Evolutionary conservation across 1,140 invertebrate species (phyloP).

Genomic region (Phocides pigmalion): DNA sequence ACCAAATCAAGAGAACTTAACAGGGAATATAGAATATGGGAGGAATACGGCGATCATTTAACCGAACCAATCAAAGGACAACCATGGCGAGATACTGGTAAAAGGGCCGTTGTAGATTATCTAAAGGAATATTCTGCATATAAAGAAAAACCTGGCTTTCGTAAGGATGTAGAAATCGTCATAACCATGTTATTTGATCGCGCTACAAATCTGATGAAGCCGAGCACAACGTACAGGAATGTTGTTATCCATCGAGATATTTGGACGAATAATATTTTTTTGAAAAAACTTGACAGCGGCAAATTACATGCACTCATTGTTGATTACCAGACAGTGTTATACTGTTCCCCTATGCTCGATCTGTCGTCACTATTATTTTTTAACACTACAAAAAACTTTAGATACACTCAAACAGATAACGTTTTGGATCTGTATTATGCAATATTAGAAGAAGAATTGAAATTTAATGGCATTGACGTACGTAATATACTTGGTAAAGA

Average conservation of each 20-base stretch:
- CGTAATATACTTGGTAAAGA: conserved; percentile 56
- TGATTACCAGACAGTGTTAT: conserved; percentile 86
- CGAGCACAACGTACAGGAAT: conserved; percentile 82
- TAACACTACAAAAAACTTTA: conserved; percentile 75
- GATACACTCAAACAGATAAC: conserved; percentile 57
- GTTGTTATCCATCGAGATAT: conserved; percentile 85
- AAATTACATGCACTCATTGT: conserved; percentile 80
- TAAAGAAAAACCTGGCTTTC: conserved; percentile 49
- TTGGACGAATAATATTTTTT: conserved; percentile 87
- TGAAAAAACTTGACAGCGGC: conserved; percentile 80
- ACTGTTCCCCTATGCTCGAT: conserved; percentile 81
- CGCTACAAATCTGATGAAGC: conserved; percentile 75
- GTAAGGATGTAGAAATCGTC: conserved; percentile 40
- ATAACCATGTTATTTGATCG: conserved; percentile 65
- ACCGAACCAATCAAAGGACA: conserved; percentile 57
- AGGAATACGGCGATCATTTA: conserved; percentile 83
- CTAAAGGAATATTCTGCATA: conserved; percentile 72
- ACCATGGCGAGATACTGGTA: conserved; percentile 75
- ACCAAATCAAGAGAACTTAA: conserved; percentile 64
- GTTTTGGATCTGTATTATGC: conserved; percentile 77
- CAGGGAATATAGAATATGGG: conserved; percentile 72
- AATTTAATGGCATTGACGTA: conserved; percentile 60
- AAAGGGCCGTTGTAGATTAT: conserved; percentile 73
- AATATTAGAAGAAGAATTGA: conserved; percentile 66
- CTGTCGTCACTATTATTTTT: conserved; percentile 82